Conservation (phyloP, 1,140 invertebrate genomes). For the Euglossa dilemma region DNA sequence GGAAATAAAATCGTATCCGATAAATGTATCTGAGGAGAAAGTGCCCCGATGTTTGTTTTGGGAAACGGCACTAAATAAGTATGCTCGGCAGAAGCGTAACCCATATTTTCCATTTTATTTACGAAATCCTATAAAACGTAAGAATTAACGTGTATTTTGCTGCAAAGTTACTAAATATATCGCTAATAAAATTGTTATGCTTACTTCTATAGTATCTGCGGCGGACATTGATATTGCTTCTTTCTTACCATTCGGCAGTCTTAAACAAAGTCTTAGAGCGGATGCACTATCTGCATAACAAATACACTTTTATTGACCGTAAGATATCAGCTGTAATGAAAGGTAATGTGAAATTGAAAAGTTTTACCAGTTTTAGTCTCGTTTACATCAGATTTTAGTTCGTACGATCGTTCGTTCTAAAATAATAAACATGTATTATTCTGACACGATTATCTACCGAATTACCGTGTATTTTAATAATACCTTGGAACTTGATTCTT, state of each 20-base stretch:
- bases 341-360: neutral
- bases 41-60: conserved; percentile 77
- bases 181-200: conserved; percentile 10
- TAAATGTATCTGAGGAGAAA: conserved; percentile 72
- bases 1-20: conserved; percentile 80
- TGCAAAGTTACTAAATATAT: neutral
- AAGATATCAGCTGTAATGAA: neutral
- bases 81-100: conserved; percentile 75
- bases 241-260: conserved; percentile 78
- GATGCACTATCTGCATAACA: conserved; percentile 66
- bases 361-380: conserved; percentile 58
- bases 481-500: conserved; percentile 23
- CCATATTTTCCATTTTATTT: conserved; percentile 79
- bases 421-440: neutral
- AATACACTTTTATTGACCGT: conserved; percentile 5
- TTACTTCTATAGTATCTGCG: conserved; percentile 77
- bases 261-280: conserved; percentile 76
- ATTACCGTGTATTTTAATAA: neutral
- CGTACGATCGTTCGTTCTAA: conserved; percentile 6
- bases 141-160: neutral
- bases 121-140: conserved; percentile 74
- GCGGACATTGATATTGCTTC: conserved; percentile 77
- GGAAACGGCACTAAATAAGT: conserved; percentile 79
- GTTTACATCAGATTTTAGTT: conserved; percentile 22
- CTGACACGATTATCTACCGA: no score